These are phyloP conservation scores for Pedionomus torquatus DNA, from an alignment of 2,113 vertebrate genomes.

Conservation along the genomic window DNA sequence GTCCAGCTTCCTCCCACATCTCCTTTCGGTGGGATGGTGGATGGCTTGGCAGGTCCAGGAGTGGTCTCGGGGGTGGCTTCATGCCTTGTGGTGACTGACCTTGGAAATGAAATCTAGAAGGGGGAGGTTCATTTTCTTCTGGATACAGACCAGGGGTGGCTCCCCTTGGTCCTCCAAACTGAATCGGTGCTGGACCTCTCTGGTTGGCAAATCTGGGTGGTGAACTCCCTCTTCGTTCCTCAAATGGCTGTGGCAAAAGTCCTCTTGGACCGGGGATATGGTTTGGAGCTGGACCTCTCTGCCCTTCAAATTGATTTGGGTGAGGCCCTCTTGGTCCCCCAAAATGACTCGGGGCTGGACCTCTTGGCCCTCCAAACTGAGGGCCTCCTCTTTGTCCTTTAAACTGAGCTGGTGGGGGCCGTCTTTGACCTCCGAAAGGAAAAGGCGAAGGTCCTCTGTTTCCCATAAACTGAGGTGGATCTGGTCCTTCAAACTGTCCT, in stretches of 20 bases:
- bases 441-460: slow-evolving; percentile 68
- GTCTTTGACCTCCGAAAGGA: slow-evolving; percentile 73
- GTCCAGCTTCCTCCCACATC: slow-evolving; percentile 75
- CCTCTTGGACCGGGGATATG: slow-evolving; percentile 74
- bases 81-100: slow-evolving; percentile 65
- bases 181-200: slow-evolving; percentile 66
- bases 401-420: slow-evolving; percentile 74
- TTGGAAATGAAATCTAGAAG: slow-evolving; percentile 80
- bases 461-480: slow-evolving; percentile 76
- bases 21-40: slow-evolving; percentile 79
- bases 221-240: slow-evolving; percentile 80
- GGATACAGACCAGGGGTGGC: slow-evolving; percentile 60
- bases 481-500: slow-evolving; percentile 70
- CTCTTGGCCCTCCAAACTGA: slow-evolving; percentile 83
- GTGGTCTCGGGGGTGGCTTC: slow-evolving; percentile 79
- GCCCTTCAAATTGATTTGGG: slow-evolving; percentile 70
- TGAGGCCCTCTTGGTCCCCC: slow-evolving; percentile 82
- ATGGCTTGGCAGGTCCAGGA: slow-evolving; percentile 85
- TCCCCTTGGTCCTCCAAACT: slow-evolving; percentile 71
- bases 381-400: slow-evolving; percentile 76
- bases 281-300: slow-evolving; percentile 69
- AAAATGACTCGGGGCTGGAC: slow-evolving; percentile 78
- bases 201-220: slow-evolving; percentile 73
- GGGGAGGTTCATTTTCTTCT: slow-evolving; percentile 65
- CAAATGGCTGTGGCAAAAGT: slow-evolving; percentile 72